Evolutionary conservation across 1,140 invertebrate species (phyloP).

Genomic region (Ectropis grisescens): DNA sequence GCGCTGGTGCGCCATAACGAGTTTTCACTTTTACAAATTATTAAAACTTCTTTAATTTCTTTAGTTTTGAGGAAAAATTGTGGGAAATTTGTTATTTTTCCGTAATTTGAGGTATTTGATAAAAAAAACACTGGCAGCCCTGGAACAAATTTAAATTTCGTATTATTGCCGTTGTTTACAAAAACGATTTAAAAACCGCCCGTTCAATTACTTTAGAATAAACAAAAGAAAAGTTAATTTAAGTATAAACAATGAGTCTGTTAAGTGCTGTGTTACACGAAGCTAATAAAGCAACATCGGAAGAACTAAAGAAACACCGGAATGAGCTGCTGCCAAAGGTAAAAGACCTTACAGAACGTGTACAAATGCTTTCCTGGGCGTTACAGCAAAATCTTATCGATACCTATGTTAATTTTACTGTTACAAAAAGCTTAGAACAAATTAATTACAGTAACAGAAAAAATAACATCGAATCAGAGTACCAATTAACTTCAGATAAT

Average conservation of each 20-base stretch:
- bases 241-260: constrained; percentile 37
- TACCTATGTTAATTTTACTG: constrained; percentile 36
- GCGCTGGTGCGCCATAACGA: too few relatives aligned
- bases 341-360: constrained; percentile 39
- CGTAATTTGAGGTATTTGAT: too few relatives aligned
- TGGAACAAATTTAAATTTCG: too few relatives aligned
- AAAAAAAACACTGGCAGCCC: too few relatives aligned
- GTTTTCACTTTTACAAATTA: too few relatives aligned
- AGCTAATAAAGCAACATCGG: constrained; percentile 27
- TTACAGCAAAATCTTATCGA: constrained; percentile 55
- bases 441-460: constrained; percentile 51
- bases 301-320: constrained; percentile 35
- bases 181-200: too few relatives aligned
- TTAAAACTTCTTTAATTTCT: too few relatives aligned
- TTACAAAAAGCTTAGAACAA: constrained; percentile 51
- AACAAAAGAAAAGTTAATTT: constrained; percentile 6
- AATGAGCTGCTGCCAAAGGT: constrained; percentile 33
- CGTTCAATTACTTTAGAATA: too few relatives aligned
- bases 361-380: constrained; percentile 47
- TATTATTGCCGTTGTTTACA: too few relatives aligned
- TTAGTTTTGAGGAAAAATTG: too few relatives aligned
- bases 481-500: constrained; percentile 25
- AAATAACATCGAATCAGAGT: constrained; percentile 33
- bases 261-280: constrained; percentile 37
- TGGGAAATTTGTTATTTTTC: too few relatives aligned